phyloP scores from a whole-genome alignment of 1,140 invertebrate species.

The Caenorhabditis latens region DNA sequence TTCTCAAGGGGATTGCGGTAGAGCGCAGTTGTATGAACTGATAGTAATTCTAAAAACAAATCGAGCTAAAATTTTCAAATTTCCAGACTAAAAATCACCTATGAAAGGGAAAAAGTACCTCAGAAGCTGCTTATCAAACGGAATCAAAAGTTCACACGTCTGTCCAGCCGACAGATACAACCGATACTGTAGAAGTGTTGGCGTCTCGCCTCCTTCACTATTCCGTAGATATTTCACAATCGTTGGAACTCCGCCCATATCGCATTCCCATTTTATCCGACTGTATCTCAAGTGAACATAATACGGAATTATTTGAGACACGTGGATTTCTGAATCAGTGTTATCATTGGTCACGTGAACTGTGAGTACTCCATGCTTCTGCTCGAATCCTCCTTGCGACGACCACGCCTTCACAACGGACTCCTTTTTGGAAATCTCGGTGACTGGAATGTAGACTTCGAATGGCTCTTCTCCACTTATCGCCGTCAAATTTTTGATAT shows the following conservation, averaged over 20 bases:
- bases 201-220: neutral
- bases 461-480: conserved; percentile 3
- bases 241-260: neutral
- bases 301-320: conserved; percentile 18
- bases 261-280: conserved; percentile 9
- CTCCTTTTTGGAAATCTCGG: neutral
- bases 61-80: too few species aligned
- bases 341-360: conserved; percentile 27
- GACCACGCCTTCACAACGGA: conserved; percentile 22
- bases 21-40: too few species aligned
- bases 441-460: conserved; percentile 8
- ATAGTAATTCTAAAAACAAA: too few species aligned
- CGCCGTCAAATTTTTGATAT: neutral
- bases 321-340: neutral
- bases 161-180: neutral
- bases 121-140: conserved; percentile 27
- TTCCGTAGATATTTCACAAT: neutral
- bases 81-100: too few species aligned
- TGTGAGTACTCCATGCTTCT: conserved; percentile 26
- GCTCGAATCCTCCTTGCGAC: conserved; percentile 36
- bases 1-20: too few species aligned
- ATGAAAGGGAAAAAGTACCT: too few species aligned
- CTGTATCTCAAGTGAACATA: conserved; percentile 42
- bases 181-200: conserved; percentile 18
- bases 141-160: conserved; percentile 34